phyloP scores from a whole-genome alignment of 2,113 vertebrate genomes.

The Nymphicus hollandicus region DNA sequence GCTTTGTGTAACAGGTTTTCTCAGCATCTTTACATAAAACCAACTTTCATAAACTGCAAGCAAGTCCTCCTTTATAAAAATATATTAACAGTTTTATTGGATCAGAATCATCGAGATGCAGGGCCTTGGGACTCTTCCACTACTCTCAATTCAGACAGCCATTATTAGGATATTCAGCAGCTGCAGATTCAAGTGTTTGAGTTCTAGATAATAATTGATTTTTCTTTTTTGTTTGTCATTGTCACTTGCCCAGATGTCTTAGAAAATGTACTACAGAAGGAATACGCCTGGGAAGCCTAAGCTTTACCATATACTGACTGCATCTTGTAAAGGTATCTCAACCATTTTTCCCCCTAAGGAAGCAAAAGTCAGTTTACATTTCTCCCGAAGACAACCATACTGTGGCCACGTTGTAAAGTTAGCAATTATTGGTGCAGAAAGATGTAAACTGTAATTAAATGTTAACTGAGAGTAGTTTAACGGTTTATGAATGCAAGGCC shows the following conservation, averaged over 20 bases:
- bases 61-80: not conserved
- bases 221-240: not conserved
- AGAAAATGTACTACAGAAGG: not conserved
- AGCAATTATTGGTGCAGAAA: not conserved
- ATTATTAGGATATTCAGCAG: not conserved
- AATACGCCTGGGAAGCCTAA: not conserved
- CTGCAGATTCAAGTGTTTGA: not conserved
- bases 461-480: slow-evolving; percentile 7
- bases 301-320: not conserved
- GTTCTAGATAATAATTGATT: not conserved
- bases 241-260: not conserved
- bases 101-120: not conserved
- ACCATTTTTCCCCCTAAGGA: not conserved
- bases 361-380: not conserved
- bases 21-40: slow-evolving; percentile 13
- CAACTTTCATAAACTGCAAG: slow-evolving; percentile 1
- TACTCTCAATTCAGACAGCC: not conserved
- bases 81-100: not conserved
- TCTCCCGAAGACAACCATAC: not conserved
- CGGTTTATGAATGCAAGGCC: not conserved
- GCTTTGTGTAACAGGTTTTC: not conserved
- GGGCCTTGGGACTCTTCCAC: not conserved
- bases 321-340: not conserved
- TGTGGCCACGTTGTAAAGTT: not conserved
- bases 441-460: slow-evolving; percentile 23